Evolutionary conservation across 1,140 invertebrate genomes (phyloP), one percentile per base, ranked within the genome.

Genomic region (Drosophila miranda): DNA sequence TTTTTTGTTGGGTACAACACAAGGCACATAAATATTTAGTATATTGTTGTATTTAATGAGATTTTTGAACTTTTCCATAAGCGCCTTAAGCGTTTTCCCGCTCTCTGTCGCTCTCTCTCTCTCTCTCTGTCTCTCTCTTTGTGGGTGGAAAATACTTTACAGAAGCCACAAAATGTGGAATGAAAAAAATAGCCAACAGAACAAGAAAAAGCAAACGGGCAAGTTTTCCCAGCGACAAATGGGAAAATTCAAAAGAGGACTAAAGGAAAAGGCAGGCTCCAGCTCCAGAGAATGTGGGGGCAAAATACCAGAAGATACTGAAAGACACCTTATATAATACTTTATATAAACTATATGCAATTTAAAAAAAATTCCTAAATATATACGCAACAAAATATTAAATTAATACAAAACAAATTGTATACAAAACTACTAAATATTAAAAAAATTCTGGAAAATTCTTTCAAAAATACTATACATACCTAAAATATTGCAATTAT

Each of bases 1-100:
- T 54, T 71, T 38, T 34, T 34, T 34, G n/a, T 26, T 43, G 5
- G 23, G 7, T 53, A 73, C 58, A 63, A 52, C 42, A 54, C 34
- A 11, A 38, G 34, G 19, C 19, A 51, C 56, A 71, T 84, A 84
- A 84, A 84, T 84, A 86, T 84, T 84, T 84, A 84, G 78, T 82
- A 71, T 74, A 82, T 81, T 75, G 62, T 69, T 70, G 79, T 75
- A 76, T 75, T 75, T 83, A 83, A 78, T 83, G 75, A 78, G 78
- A 82, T 82, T 83, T 82, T 82, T 82, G 63, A 82, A 82, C 79
- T 82, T 78, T 83, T 53, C 63, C 68, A 74, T 77, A 82, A 81
- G 78, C 78, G 78, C 78, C 78, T 77, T 73, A 81, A 60, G 66
- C 66, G 51, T 48, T 45, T 49, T 16, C 48, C 28, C 43, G 8